Evolutionary conservation across 2,888 invertebrate genomes (phyloP), one percentile per base, ranked within the genome.

Genomic region (Aporophyla lueneburgensis): DNA sequence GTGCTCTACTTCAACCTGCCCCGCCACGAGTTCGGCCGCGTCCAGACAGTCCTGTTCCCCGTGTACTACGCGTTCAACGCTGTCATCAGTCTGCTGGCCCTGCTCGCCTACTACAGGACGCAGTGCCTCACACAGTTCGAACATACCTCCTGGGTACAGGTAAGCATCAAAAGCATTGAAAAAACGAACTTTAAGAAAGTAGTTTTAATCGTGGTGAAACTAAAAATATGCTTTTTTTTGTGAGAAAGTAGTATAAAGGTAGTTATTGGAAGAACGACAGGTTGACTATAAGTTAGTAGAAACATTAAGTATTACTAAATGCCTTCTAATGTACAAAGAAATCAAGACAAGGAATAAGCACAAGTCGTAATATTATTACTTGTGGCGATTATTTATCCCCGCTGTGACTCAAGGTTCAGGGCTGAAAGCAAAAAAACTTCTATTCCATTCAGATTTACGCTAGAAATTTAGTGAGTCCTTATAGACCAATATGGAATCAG

Each of bases 41-140:
- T 99, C 24, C 99, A 99, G 93, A 98, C 98, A 81, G 97, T 98
- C 59, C 96, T 99, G 76, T 99, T 99, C 93, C 99, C 99, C 1
- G 98, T 98, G 89, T 99, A 99, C 95, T 99, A 98, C 94, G 97
- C 98, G 24, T 96, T 98, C 89, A 99, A 98, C 92, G 97, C 98
- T 21, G 92, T 97, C 82, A 96, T 98, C 79, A 98, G 98, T 91
- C 97, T 98, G 63, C 95, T 97, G 59, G 98, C 98, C 0, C 95
- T 98, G 43, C 95, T 98, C 49, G 97, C 98, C 33, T 98, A 98
- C 93, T 96, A 97, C 89, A 97, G 97, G 85, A 97, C 97, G 80
- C 98, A 98, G 92, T 97, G 97, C 88, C 91, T 96, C 77, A 94
- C 95, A 21, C 90, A 90, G 61, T 96, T 96, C 87, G 92, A 94